A percentile compares a stretch with the other conserved stretches of the same genome.
Evolutionary conservation across 2,888 invertebrate species (phyloP).

Genomic region (Lydus trimaculatus): DNA sequence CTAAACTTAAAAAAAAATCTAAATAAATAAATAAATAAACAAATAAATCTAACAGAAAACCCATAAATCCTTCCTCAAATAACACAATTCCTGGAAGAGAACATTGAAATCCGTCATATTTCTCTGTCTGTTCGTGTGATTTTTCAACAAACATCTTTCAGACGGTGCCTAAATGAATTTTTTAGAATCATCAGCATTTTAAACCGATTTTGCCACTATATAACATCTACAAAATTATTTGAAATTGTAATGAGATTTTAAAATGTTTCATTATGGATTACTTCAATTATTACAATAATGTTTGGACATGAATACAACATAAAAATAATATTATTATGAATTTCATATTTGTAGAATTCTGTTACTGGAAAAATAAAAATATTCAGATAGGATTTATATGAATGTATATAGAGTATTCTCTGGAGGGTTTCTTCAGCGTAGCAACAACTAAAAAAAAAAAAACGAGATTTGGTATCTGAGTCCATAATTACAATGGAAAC

Average conservation of each 20-base stretch:
- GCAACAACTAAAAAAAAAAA: neutral
- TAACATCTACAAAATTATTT: no score
- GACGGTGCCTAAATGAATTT: no score
- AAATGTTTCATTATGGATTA: neutral
- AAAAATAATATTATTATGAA: neutral
- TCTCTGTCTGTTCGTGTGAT: no score
- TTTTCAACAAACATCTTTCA: no score
- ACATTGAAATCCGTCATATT: neutral
- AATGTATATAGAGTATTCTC: constrained; percentile 1
- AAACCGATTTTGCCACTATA: no score
- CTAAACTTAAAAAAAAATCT: neutral
- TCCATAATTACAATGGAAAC: neutral
- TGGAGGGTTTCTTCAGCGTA: neutral
- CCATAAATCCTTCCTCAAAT: neutral
- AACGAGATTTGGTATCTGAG: neutral
- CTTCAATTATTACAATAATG: neutral
- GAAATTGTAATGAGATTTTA: neutral
- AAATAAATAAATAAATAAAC: no score
- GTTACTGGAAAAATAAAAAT: constrained; percentile 2
- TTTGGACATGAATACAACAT: no score
- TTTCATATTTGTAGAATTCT: neutral
- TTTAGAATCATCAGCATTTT: no score
- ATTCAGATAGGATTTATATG: constrained; percentile 5
- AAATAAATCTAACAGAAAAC: no score
- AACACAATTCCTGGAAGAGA: neutral